A percentile compares a stretch with the other conserved stretches of the same genome.
Conservation (phyloP, 2,888 invertebrate species). For the Epicampocera succincta region DNA sequence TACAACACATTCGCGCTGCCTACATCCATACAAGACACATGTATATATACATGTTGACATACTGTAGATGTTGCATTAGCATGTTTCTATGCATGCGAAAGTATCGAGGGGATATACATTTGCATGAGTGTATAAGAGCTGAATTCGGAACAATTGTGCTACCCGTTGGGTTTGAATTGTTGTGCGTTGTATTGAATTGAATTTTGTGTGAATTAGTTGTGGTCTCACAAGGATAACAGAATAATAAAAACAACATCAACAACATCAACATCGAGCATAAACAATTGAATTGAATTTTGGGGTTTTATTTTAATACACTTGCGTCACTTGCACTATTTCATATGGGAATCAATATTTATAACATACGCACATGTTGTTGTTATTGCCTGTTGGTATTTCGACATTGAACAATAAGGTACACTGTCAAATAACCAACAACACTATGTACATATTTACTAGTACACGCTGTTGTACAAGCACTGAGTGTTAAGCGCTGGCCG, state of each 20-base stretch:
- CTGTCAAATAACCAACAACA: neutral
- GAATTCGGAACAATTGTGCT: constrained; percentile 1
- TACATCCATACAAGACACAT: too few species aligned
- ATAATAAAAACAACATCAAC: constrained; percentile 49
- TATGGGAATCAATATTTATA: constrained; percentile 39
- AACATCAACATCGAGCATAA: constrained; percentile 44
- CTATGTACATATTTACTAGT: too few species aligned
- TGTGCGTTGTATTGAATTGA: constrained; percentile 51
- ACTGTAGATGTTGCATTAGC: constrained; percentile 3
- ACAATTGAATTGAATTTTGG: constrained; percentile 63
- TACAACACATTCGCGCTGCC: too few species aligned
- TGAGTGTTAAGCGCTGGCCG: too few species aligned
- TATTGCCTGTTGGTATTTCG: neutral
- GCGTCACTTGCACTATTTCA: constrained; percentile 21
- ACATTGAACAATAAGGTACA: neutral
- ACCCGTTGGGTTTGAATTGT: constrained; percentile 35
- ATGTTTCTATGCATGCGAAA: constrained; percentile 3
- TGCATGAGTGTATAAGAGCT: neutral
- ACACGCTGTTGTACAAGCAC: neutral
- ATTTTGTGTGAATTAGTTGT: constrained; percentile 78
- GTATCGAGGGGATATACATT: neutral
- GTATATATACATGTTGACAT: too few species aligned
- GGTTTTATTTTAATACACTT: constrained; percentile 65
- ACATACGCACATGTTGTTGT: neutral
- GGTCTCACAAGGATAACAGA: constrained; percentile 61